Percentiles rank a stretch among this genome's conserved stretches.
These are phyloP conservation scores for Drosophila pandora DNA, from an alignment of 1,140 invertebrate species.

Conservation along the genomic window DNA sequence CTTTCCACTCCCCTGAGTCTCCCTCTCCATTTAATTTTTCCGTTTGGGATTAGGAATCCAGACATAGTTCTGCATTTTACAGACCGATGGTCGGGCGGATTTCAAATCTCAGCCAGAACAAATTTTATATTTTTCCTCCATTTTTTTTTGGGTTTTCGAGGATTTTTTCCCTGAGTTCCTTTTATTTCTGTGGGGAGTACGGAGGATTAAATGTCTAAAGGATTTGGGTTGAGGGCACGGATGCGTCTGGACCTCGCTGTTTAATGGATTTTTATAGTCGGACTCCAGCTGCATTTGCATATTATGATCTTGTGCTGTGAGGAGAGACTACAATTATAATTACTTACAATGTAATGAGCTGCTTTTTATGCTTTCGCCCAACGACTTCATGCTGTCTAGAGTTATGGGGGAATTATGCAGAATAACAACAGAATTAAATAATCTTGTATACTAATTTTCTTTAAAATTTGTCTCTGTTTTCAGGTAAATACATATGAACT, in stretches of 20 bases:
- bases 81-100: conserved; percentile 10
- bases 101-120: conserved; percentile 59
- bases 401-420: conserved; percentile 7
- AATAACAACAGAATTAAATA: not conserved
- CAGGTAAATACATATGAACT: not conserved
- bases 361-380: conserved; percentile 22
- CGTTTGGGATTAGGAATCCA: conserved; percentile 17
- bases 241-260: conserved; percentile 15
- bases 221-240: conserved; percentile 20
- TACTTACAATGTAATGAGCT: conserved; percentile 32
- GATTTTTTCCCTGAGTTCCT: conserved; percentile 14
- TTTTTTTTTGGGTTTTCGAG: conserved; percentile 22
- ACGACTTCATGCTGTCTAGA: conserved; percentile 14
- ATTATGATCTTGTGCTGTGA: conserved; percentile 10
- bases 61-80: conserved; percentile 30
- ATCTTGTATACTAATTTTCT: not conserved
- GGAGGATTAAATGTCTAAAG: conserved; percentile 40
- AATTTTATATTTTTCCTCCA: conserved; percentile 49
- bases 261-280: conserved; percentile 62
- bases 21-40: not conserved
- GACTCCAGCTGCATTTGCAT: conserved; percentile 70
- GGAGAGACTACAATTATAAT: conserved; percentile 15
- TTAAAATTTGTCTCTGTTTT: not conserved
- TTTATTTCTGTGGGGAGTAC: conserved; percentile 23
- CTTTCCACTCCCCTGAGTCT: not conserved